Evolutionary conservation across 1,140 invertebrate species (phyloP), one percentile per base, ranked within the genome.

Genomic region (Meteorus sp.): DNA sequence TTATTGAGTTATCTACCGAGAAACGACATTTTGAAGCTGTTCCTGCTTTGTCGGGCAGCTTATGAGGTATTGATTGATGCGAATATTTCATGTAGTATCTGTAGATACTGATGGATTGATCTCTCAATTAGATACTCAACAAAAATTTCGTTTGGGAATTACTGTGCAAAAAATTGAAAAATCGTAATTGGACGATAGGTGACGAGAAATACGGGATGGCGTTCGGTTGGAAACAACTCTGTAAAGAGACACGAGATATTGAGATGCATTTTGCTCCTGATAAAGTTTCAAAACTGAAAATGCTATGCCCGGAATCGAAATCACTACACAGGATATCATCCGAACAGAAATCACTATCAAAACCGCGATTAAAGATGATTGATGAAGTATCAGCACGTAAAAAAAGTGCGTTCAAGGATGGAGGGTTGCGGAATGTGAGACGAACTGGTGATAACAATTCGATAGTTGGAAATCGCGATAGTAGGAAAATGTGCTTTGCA

Each of bases 21-120:
- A 1, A 66, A 69, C 2, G 79, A 81, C 44, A 65, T 81, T 29
- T 13, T 71, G 1, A 72, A 71, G 25, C 60, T 82, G 52, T 63
- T 63, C 3, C 60, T 60, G 17, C 58, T 76, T 2, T 80, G 72
- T 0, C 72, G 65, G 13, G 62, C 72, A 41, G 64, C 76, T 1
- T 70, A 70, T 31, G 69, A 80, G 67, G 79, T 81, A 69, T 56
- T 48, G 25, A 48, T 29, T 27, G 15, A 39, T 31, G 29, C 29
- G 11, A 33, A 19, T 2, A 29, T 17, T 27, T 27, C 15, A 13
- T n/a, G n/a, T n/a, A n/a, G n/a, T n/a, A n/a, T n/a, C n/a, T n/a
- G n/a, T n/a, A n/a, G n/a, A n/a, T n/a, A n/a, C n/a, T n/a, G n/a
- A n/a, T n/a, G n/a, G n/a, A 52, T 6, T 33, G 9, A 51, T 60